Conservation (phyloP, 1,140 invertebrate genomes). For the Zaprionus lachaisei region DNA sequence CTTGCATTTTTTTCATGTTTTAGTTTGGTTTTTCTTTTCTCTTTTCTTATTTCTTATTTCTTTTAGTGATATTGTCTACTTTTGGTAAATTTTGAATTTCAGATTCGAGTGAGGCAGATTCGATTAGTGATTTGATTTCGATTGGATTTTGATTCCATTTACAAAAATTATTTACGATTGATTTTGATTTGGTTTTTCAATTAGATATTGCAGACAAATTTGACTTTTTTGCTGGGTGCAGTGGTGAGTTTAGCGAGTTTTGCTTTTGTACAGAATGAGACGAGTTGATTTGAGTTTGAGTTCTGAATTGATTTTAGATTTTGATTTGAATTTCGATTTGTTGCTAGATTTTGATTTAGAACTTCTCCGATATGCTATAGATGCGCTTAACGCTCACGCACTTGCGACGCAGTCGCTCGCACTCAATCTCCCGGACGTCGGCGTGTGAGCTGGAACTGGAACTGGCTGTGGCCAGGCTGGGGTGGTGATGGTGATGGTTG, state of each 20-base stretch:
- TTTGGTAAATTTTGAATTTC: constrained; percentile 36
- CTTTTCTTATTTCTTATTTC: constrained; percentile 21
- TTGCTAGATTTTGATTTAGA: constrained; percentile 68
- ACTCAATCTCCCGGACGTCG: constrained; percentile 82
- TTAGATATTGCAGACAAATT: constrained; percentile 6
- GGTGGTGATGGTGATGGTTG: neutral
- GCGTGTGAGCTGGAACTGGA: constrained; percentile 68
- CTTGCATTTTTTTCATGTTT: constrained; percentile 70
- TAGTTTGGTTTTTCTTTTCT: constrained; percentile 28
- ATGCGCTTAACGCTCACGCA: constrained; percentile 84
- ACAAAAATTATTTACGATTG: constrained; percentile 25
- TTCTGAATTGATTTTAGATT: constrained; percentile 17
- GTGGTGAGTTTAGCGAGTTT: constrained; percentile 47
- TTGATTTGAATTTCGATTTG: constrained; percentile 38
- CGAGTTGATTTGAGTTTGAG: constrained; percentile 35
- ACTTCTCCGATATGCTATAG: constrained; percentile 84
- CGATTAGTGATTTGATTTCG: constrained; percentile 54
- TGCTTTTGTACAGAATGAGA: constrained; percentile 53
- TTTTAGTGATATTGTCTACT: constrained; percentile 23
- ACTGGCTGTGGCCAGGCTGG: constrained; percentile 43
- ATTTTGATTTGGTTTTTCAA: constrained; percentile 18
- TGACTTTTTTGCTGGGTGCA: constrained; percentile 37
- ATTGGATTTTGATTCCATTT: constrained; percentile 39
- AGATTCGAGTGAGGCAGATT: constrained; percentile 40
- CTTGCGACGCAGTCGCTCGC: constrained; percentile 81